Evolutionary conservation across 92 coral and sea anemone genomes (phyloP).

Genomic region (Bergia sp.): DNA sequence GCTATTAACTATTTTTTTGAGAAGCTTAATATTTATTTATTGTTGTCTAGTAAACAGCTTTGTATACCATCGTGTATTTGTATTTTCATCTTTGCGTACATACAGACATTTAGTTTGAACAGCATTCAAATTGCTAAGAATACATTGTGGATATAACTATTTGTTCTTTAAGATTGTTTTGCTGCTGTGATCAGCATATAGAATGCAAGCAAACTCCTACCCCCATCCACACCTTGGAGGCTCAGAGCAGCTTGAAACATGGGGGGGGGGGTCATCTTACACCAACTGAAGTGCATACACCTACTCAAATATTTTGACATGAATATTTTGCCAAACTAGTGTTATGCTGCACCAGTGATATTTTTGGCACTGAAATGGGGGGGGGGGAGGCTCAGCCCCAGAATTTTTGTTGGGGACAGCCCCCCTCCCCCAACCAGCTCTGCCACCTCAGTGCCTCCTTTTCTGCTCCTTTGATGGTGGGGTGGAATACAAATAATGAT

Average conservation of each 20-base stretch:
- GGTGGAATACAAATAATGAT: not conserved
- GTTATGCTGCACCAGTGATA: too few species aligned
- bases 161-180: not conserved
- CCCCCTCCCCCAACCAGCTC: too few species aligned
- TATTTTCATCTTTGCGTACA: too few species aligned
- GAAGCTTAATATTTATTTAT: slow-evolving; percentile 26
- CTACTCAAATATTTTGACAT: too few species aligned
- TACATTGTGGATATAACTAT: not conserved
- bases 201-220: too few species aligned
- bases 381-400: too few species aligned
- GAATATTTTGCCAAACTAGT: too few species aligned
- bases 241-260: too few species aligned
- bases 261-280: too few species aligned
- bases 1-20: slow-evolving; percentile 20
- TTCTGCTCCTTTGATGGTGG: not conserved
- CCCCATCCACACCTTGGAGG: not conserved
- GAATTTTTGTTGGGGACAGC: too few species aligned
- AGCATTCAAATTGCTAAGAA: not conserved
- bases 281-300: too few species aligned
- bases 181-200: not conserved
- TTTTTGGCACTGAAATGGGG: too few species aligned
- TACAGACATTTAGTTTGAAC: not conserved
- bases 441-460: not conserved
- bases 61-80: not conserved
- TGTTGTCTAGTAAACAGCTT: slow-evolving; percentile 3